Conservation (phyloP, 2,888 invertebrate species). For the Tromatobia lineatoria region DNA sequence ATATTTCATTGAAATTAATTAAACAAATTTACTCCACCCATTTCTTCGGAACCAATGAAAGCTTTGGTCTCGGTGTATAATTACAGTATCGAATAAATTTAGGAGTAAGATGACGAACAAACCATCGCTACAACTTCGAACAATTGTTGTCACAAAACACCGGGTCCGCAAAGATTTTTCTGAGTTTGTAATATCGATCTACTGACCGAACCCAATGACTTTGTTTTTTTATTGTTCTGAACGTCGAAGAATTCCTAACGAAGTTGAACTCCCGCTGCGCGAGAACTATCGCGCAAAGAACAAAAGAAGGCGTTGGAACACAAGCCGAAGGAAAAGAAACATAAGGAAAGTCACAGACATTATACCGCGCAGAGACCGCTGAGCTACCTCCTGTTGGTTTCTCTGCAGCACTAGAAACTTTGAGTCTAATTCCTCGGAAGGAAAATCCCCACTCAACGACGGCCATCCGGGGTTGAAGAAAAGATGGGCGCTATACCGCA, state of each 20-base stretch:
- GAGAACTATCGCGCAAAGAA: conserved; percentile 44
- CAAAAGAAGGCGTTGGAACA: conserved; percentile 41
- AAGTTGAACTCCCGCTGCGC: conserved; percentile 51
- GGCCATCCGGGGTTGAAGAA: conserved; percentile 30
- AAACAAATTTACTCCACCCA: too few relatives aligned
- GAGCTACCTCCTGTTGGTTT: conserved; percentile 8
- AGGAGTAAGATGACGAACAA: too few relatives aligned
- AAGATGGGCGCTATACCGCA: conserved; percentile 43
- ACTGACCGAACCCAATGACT: conserved; percentile 31
- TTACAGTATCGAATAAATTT: too few relatives aligned
- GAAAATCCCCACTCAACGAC: conserved; percentile 52
- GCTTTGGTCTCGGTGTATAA: too few relatives aligned
- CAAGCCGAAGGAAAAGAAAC: not conserved
- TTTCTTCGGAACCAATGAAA: too few relatives aligned
- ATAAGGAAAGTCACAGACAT: conserved; percentile 10
- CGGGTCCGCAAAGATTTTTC: too few relatives aligned
- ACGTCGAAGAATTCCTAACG: conserved; percentile 35
- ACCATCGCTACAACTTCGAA: too few relatives aligned
- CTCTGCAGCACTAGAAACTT: conserved; percentile 19
- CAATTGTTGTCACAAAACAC: too few relatives aligned
- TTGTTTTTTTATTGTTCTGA: conserved; percentile 55
- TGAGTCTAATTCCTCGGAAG: conserved; percentile 32
- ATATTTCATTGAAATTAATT: too few relatives aligned
- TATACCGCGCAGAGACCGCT: conserved; percentile 1
- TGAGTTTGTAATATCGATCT: not conserved